Evolutionary conservation across 1,140 invertebrate species (phyloP).

Genomic region (Laodelphax striatellus): DNA sequence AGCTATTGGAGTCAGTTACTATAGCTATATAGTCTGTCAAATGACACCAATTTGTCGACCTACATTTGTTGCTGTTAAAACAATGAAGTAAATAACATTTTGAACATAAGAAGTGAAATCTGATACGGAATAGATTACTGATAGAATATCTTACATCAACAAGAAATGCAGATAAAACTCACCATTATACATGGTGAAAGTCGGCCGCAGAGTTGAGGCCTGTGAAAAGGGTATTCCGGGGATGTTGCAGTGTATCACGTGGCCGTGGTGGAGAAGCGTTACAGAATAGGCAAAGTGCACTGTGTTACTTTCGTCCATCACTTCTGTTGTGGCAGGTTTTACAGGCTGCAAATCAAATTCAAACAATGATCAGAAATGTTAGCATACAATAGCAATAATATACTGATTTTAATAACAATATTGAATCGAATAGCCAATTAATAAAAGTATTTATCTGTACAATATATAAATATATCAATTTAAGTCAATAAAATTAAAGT

Average conservation of each 20-base stretch:
- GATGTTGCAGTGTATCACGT: slow-evolving; percentile 67
- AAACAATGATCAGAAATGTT: slow-evolving; percentile 77
- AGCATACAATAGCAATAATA: slow-evolving; percentile 19
- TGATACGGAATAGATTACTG: too few species aligned
- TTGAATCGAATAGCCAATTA: background rate
- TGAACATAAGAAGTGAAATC: too few species aligned
- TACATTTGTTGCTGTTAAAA: too few species aligned
- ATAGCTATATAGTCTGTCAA: too few species aligned
- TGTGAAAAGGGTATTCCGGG: slow-evolving; percentile 63
- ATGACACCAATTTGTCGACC: too few species aligned
- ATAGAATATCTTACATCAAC: background rate
- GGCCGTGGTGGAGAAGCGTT: slow-evolving; percentile 66
- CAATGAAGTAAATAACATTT: too few species aligned
- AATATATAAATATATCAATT: too few species aligned
- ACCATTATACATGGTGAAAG: slow-evolving; percentile 58
- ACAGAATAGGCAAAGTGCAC: slow-evolving; percentile 76
- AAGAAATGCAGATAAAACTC: slow-evolving; percentile 11
- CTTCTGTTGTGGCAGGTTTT: slow-evolving; percentile 18
- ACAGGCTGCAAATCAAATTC: slow-evolving; percentile 43
- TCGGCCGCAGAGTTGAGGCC: slow-evolving; percentile 58
- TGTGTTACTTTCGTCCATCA: slow-evolving; percentile 33
- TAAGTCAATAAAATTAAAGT: too few species aligned
- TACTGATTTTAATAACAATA: slow-evolving; percentile 8
- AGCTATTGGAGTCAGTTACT: too few species aligned
- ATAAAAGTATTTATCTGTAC: too few species aligned